Evolutionary conservation across 2,113 vertebrate genomes (phyloP), one percentile per base, ranked within the genome.

Genomic region (Salvelinus alpinus): DNA sequence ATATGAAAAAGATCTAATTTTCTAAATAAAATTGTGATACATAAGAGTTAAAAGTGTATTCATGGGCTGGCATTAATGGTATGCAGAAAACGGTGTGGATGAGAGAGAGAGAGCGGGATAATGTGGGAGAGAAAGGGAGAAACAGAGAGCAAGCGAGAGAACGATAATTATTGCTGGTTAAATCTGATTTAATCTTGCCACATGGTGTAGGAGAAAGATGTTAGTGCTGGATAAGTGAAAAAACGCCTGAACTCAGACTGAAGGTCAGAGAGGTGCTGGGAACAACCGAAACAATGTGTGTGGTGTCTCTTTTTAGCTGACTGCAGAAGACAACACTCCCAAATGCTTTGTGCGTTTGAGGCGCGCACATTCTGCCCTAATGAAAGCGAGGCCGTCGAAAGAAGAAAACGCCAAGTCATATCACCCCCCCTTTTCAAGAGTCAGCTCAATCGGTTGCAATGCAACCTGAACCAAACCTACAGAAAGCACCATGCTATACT

Each of bases 1-100:
- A 94, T 91, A 86, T 62, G 18, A 62, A 93, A 91, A 87, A 92
- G 62, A 89, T 94, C 85, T 94, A 94, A 93, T 93, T 94, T 94
- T 93, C 92, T 81, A 93, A 93, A 94, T 94, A 94, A 94, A 94
- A 93, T 93, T 94, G 93, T 93, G 88, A 94, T 94, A 93, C 90
- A 85, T 87, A 86, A 91, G 74, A 54, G 83, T 27, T 83, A 81
- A 77, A 78, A 65, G 80, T 69, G 38, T 12, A 65, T 73, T 78
- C 1, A 14, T 47, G 54, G 38, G 72, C 78, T 90, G 79, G 65
- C 71, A 73, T 75, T 85, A 51, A 38, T 77, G 64, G 38, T 81
- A 70, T 83, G 64, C 60, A 12, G 70, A 8, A 24, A 24, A 48
- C 22, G 51, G 14, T 27, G 59, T 57, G 20, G 71, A 16, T 60